A percentile compares a stretch with the other conserved stretches of the same genome.
phyloP scores from a whole-genome alignment of 2,888 invertebrate species.

The Cantharis rufa region DNA sequence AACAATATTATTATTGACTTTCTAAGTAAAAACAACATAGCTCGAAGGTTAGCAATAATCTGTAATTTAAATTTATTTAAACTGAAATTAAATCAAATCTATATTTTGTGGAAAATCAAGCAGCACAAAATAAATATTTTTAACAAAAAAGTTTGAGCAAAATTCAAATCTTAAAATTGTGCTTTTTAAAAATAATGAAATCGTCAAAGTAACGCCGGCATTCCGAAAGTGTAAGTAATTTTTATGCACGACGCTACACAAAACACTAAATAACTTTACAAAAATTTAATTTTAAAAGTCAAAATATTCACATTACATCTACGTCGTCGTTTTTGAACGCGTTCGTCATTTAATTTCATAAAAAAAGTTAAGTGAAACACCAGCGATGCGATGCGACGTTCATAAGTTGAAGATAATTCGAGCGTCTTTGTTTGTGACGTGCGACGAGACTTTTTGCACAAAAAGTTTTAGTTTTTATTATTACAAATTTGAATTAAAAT shows the following conservation, averaged over 20 bases:
- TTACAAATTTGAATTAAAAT: not conserved
- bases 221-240: not conserved
- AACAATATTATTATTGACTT: too few species aligned
- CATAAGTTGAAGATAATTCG: not conserved
- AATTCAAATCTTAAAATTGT: too few species aligned
- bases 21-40: too few species aligned
- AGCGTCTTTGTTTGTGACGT: not conserved
- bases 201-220: too few species aligned
- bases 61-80: too few species aligned
- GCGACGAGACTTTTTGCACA: not conserved
- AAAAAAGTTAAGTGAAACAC: not conserved
- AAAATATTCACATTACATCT: not conserved
- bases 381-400: not conserved
- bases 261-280: not conserved
- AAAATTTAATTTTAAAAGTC: not conserved
- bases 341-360: not conserved
- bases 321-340: not conserved
- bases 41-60: too few species aligned
- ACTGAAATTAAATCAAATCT: too few species aligned
- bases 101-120: too few species aligned
- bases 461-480: not conserved
- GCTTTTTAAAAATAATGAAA: too few species aligned
- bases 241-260: not conserved
- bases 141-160: too few species aligned
- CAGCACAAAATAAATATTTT: too few species aligned